Base-by-base conservation (phyloP, 2,888 invertebrate species). In the Drosophila phalerata region DNA sequence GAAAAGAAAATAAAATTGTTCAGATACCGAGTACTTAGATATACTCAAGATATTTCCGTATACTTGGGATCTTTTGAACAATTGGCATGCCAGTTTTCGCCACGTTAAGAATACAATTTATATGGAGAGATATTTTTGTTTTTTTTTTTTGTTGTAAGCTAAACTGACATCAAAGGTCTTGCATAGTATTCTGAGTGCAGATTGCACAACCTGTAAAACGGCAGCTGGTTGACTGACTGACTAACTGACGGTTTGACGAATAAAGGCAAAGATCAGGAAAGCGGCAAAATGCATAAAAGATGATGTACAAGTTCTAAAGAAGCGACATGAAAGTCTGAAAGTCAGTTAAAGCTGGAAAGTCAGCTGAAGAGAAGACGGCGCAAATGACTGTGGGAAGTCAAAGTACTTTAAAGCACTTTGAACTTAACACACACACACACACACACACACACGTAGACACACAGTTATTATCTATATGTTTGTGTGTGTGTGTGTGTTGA, bases 401-500 rank as follows among this genome's bases (percentile, higher is more conserved):
- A 84, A 85, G 88, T 62, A 84, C 83, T 89, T 78, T 69, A 84
- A 74, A 86, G 84, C 89, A 87, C 87, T 88, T 86, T 83, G 87
- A 88, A 86, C 85, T 83, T 67, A 57, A 70, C 28, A 34, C 13
- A 40, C 32, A 73, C n/a, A 38, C 58, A 64, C 17, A 32, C 11
- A 42, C 40, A 74, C n/a, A 47, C 5, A n/a, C 28, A 28, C 28
- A 25, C 25, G 5, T 25, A 8, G 28, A 28, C 28, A 28, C 28
- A 28, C 8, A 8, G 28, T 8, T 45, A 45, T 45, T 43, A 43
- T 42, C 22, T 28, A 37, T n/a, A 17, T 43, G 28, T 45, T 22
- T 60, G 38, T 53, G 55, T 57, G 40, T 49, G 47, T 67, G 49
- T 62, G 65, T 49, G 15, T 17, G 38, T 40, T 40, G 15, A 64